Percentiles rank a stretch among this genome's conserved stretches.
Evolutionary conservation across 2,797 vertebrate genomes (phyloP).

Genomic region (Picus viridis): DNA sequence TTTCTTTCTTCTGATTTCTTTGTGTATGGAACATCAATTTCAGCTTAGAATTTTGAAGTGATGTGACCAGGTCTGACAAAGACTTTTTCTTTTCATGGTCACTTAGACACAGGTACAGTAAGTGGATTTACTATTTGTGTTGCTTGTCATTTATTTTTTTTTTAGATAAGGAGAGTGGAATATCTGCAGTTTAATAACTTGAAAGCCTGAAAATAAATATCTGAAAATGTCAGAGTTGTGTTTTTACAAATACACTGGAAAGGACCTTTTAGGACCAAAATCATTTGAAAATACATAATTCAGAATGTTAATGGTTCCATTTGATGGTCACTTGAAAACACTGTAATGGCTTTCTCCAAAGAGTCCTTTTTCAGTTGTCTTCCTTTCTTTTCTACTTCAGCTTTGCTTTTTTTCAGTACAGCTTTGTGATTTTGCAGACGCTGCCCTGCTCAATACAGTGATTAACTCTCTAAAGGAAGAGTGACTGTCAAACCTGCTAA

Average conservation of each 20-base stretch:
- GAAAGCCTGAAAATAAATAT: constrained; percentile 56
- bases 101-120: not conserved
- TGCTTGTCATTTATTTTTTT: not conserved
- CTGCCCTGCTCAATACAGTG: not conserved
- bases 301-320: constrained; percentile 3
- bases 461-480: not conserved
- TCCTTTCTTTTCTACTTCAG: not conserved
- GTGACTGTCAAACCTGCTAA: not conserved
- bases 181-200: constrained; percentile 30
- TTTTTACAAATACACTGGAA: not conserved
- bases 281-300: not conserved
- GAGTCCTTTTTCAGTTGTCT: not conserved
- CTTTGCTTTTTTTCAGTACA: not conserved
- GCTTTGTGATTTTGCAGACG: not conserved
- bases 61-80: constrained; percentile 1
- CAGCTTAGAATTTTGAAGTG: constrained; percentile 36
- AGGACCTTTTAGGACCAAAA: not conserved
- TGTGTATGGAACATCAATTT: constrained; percentile 25
- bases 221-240: not conserved
- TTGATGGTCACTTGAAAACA: not conserved
- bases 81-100: not conserved
- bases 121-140: constrained; percentile 4
- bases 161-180: not conserved
- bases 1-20: constrained; percentile 24
- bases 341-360: not conserved